Evolutionary conservation across 2,797 vertebrate genomes (phyloP).

Genomic region (Paratrypauchen microcephalus): DNA sequence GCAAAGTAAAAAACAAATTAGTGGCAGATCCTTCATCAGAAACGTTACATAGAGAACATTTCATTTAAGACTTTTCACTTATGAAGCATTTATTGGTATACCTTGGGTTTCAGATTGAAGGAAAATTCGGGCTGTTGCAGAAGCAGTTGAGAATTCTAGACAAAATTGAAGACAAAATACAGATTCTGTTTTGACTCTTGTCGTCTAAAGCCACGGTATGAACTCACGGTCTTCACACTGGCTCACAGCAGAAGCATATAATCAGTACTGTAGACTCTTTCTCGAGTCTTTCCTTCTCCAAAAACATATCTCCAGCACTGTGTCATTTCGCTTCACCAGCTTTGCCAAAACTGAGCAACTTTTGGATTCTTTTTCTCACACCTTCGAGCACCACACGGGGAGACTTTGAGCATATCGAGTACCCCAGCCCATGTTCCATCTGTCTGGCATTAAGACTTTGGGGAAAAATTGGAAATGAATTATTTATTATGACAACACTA

Average conservation of each 20-base stretch:
- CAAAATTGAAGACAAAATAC: not conserved
- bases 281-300: slow-evolving; percentile 74
- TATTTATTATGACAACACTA: slow-evolving; percentile 61
- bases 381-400: slow-evolving; percentile 48
- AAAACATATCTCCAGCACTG: slow-evolving; percentile 93
- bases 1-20: not conserved
- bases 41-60: not conserved
- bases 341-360: slow-evolving; percentile 79
- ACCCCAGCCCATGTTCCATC: slow-evolving; percentile 54
- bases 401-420: slow-evolving; percentile 41
- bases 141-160: too few relatives aligned
- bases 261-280: slow-evolving; percentile 46
- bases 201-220: not conserved
- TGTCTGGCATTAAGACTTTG: slow-evolving; percentile 50
- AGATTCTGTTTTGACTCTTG: not conserved
- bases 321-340: slow-evolving; percentile 86
- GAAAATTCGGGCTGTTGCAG: too few relatives aligned
- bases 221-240: not conserved
- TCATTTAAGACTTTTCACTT: not conserved
- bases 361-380: slow-evolving; percentile 32
- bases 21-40: too few relatives aligned
- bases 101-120: too few relatives aligned
- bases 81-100: too few relatives aligned
- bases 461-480: slow-evolving; percentile 43
- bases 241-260: not conserved